Base-by-base conservation (phyloP, 2,888 invertebrate species). In the Thera britannica region DNA sequence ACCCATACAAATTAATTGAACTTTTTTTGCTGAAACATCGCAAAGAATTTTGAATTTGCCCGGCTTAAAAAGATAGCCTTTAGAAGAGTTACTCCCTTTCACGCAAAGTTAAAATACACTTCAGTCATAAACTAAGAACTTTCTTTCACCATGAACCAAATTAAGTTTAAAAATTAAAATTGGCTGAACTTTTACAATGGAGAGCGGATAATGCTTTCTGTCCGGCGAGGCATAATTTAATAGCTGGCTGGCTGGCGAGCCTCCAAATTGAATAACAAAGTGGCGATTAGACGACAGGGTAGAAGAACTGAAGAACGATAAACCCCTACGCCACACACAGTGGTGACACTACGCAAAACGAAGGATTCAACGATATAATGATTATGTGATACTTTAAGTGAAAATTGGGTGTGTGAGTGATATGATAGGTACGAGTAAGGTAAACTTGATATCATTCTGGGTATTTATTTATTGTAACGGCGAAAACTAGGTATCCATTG, bases 231-330 rank as follows among this genome's bases (percentile, higher is more conserved):
- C 78, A 79, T 81, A 85, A 83, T 87, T 85, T 84, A 84, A 84
- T 82, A 82, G 81, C 79, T 79, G 75, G 78, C 76, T 78, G 75
- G 77, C 78, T 88, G 88, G 88, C 86, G 78, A 73, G 75, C 74
- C 75, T 83, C 88, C 88, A 89, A 87, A 89, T 88, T 87, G 88
- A 87, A 88, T 88, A 86, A 87, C 87, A 84, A 87, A 88, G 85
- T 88, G 82, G 80, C 84, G 85, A 88, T 88, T 88, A 87, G 82
- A 80, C 79, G 80, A 82, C 82, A 78, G 77, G 75, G 77, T 66
- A 79, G 81, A 81, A 74, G 72, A 62, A 51, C 36, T 51, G 5
- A 57, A 23, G 23, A 23, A 23, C 35, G 11, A 66, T 58, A 11
- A 52, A 48, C 56, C 56, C 44, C 55, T 23, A 62, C 46, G 38